These are phyloP conservation scores for Acanthopleura granulata DNA, from an alignment of 2,888 invertebrate genomes.

Conservation along the genomic window DNA sequence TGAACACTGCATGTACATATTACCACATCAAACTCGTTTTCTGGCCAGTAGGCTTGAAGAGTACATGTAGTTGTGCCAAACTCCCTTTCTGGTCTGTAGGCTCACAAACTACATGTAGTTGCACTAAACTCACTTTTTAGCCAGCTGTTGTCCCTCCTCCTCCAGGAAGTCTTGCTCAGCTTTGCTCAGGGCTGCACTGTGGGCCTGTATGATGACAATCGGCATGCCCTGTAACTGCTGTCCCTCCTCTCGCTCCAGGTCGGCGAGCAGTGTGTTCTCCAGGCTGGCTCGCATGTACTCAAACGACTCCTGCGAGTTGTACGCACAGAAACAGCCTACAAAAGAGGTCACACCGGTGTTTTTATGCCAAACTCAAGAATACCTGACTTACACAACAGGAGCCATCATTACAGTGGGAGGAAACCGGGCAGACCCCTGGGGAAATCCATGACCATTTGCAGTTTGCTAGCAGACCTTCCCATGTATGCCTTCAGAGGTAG, in stretches of 20 bases:
- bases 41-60: no score
- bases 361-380: no score
- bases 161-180: conserved; percentile 87
- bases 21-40: no score
- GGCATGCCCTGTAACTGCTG: conserved; percentile 88
- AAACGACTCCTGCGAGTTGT: conserved; percentile 90
- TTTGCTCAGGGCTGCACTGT: conserved; percentile 85
- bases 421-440: no score
- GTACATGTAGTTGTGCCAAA: no score
- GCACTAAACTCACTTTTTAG: conserved; percentile 78
- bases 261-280: conserved; percentile 89
- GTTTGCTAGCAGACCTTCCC: no score
- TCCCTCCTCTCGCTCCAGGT: conserved; percentile 91
- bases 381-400: no score
- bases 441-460: no score
- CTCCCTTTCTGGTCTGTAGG: no score
- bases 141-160: conserved; percentile 90
- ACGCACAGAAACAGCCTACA: conserved; percentile 74
- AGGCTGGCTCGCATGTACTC: conserved; percentile 92
- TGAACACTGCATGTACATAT: no score
- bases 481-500: no score
- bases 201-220: conserved; percentile 90
- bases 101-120: not conserved
- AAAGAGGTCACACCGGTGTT: conserved; percentile 21
- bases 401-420: no score